phyloP scores from a whole-genome alignment of 2,113 vertebrate genomes.

The Apistogramma diplotaenia region DNA sequence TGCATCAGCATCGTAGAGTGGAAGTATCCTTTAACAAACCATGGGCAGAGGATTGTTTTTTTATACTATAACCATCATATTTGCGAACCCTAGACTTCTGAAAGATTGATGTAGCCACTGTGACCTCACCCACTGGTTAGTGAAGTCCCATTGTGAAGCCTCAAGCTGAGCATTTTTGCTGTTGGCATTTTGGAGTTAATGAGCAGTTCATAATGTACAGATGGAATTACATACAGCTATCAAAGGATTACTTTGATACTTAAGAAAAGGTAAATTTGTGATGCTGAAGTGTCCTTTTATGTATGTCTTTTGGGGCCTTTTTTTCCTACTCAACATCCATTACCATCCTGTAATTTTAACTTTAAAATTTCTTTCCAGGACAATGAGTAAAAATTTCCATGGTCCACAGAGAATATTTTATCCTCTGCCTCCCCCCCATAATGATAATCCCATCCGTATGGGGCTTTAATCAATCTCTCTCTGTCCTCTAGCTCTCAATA shows the following conservation, averaged over 20 bases:
- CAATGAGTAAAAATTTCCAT: not conserved
- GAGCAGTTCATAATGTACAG: not conserved
- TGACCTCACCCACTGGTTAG: not conserved
- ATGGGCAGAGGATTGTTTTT: not conserved
- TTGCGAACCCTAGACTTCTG: not conserved
- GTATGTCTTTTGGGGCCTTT: not conserved
- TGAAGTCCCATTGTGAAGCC: not conserved
- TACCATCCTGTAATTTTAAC: not conserved
- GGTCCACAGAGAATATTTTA: not conserved
- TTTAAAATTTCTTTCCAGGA: not conserved
- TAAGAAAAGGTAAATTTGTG: not conserved
- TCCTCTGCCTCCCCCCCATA: not conserved
- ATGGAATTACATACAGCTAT: not conserved
- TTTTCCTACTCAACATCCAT: not conserved
- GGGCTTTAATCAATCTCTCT: slow-evolving; percentile 17
- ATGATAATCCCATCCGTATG: not conserved
- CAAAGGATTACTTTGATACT: not conserved
- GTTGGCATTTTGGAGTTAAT: not conserved
- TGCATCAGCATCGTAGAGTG: slow-evolving; percentile 99
- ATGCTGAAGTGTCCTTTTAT: not conserved
- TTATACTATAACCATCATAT: no score
- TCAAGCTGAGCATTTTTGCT: not conserved
- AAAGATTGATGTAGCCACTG: not conserved
- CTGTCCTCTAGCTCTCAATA: slow-evolving; percentile 11
- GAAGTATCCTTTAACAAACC: slow-evolving; percentile 92